phyloP scores from a whole-genome alignment of 2,113 vertebrate species.

The Bubo blakistoni region DNA sequence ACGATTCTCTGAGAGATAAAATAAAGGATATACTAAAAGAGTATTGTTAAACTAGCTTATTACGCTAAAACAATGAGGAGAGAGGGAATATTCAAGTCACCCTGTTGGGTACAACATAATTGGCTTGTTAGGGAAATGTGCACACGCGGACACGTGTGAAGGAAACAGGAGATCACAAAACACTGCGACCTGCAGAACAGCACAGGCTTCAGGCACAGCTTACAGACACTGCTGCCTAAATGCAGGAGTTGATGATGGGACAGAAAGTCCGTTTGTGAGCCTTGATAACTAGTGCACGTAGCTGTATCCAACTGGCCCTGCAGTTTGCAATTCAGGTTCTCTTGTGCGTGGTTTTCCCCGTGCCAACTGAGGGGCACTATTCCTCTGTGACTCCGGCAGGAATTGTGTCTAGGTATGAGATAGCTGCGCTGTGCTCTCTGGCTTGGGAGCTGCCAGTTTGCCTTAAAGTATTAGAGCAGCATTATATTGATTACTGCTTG shows the following conservation, averaged over 20 bases:
- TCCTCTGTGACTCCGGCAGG: background rate
- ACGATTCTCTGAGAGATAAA: background rate
- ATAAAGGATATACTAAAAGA: background rate
- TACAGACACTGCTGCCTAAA: background rate
- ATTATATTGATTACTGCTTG: constrained; percentile 67
- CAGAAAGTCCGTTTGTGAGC: background rate
- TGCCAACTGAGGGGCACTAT: background rate
- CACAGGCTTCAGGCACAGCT: background rate
- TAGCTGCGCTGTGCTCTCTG: background rate
- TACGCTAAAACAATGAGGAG: background rate
- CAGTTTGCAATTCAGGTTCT: background rate
- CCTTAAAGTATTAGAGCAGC: constrained; percentile 37
- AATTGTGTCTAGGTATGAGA: fast-evolving
- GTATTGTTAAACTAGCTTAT: background rate
- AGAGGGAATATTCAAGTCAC: background rate
- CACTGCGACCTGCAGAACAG: background rate
- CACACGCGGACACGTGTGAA: fast-evolving
- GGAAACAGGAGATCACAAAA: background rate
- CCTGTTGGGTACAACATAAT: background rate
- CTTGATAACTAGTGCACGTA: fast-evolving
- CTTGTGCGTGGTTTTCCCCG: background rate
- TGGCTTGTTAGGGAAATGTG: background rate
- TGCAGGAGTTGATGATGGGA: background rate
- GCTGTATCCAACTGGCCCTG: background rate
- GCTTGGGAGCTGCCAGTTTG: background rate